A percentile compares a stretch with the other conserved stretches of the same genome.
These are phyloP conservation scores for Drosophila formosana DNA, from an alignment of 2,888 invertebrate species.

Conservation along the genomic window DNA sequence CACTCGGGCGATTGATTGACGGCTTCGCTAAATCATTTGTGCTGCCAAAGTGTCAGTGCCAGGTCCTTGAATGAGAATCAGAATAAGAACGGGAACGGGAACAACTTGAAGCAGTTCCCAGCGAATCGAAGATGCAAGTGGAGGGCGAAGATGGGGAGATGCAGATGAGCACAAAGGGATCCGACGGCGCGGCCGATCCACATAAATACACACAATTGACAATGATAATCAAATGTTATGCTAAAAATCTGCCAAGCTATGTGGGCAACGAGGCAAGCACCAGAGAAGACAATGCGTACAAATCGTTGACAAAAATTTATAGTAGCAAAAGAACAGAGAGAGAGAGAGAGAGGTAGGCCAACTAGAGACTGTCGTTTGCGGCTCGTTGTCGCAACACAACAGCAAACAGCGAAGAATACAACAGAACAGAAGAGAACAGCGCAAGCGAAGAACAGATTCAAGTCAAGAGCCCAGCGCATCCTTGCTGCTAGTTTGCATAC, in stretches of 20 bases:
- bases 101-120: neutral
- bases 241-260: slow-evolving; percentile 71
- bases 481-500: slow-evolving; percentile 77
- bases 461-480: slow-evolving; percentile 52
- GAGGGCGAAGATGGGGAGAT: slow-evolving; percentile 4
- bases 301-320: slow-evolving; percentile 81
- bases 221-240: slow-evolving; percentile 80
- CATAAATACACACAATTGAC: slow-evolving; percentile 72
- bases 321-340: slow-evolving; percentile 61
- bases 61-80: slow-evolving; percentile 37
- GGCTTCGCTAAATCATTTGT: slow-evolving; percentile 75
- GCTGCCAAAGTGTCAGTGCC: slow-evolving; percentile 62
- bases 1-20: slow-evolving; percentile 66
- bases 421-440: slow-evolving; percentile 15
- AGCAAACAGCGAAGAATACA: slow-evolving; percentile 15
- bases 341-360: neutral
- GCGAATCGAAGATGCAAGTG: neutral
- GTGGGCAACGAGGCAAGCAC: slow-evolving; percentile 27
- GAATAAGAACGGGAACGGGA: neutral
- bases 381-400: slow-evolving; percentile 25
- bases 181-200: slow-evolving; percentile 60
- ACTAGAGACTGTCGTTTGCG: slow-evolving; percentile 27
- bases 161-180: slow-evolving; percentile 56
- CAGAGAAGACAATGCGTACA: slow-evolving; percentile 75
- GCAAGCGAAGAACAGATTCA: slow-evolving; percentile 24